phyloP scores from a whole-genome alignment of 1,140 invertebrate genomes.

The Diachasma alloeum region DNA sequence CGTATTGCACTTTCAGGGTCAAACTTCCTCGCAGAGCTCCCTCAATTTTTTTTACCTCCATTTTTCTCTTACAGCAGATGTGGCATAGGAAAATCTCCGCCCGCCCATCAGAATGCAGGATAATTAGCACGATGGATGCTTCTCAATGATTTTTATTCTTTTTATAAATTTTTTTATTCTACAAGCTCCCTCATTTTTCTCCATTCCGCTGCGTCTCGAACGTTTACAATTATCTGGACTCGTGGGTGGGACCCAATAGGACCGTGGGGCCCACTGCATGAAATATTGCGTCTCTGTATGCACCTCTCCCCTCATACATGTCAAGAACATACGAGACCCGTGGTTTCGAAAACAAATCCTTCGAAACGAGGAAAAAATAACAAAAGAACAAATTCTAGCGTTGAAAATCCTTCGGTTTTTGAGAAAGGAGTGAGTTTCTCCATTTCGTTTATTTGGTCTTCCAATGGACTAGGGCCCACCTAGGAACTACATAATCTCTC shows the following conservation, averaged over 20 bases:
- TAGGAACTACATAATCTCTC: background rate
- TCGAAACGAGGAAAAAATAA: background rate
- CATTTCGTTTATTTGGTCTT: background rate
- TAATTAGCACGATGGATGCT: slow-evolving; percentile 25
- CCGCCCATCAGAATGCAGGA: background rate
- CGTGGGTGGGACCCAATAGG: background rate
- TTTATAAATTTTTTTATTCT: background rate
- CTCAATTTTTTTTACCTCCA: background rate
- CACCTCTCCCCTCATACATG: background rate
- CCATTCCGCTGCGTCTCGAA: background rate
- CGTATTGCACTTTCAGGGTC: background rate
- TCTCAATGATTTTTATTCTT: no score
- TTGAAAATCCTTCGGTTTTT: background rate
- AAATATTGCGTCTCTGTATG: background rate
- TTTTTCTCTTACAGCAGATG: background rate
- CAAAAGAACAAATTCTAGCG: background rate
- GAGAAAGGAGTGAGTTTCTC: background rate
- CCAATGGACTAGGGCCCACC: background rate
- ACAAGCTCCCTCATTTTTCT: background rate
- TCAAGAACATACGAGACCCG: background rate
- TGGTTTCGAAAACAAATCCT: background rate
- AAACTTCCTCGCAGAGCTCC: background rate
- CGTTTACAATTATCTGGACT: background rate
- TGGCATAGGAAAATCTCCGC: background rate
- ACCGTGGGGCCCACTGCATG: background rate